A percentile compares a stretch with the other conserved stretches of the same genome.
phyloP scores from a whole-genome alignment of 92 coral and sea anemone species.

The Phenganax stokvisi region DNA sequence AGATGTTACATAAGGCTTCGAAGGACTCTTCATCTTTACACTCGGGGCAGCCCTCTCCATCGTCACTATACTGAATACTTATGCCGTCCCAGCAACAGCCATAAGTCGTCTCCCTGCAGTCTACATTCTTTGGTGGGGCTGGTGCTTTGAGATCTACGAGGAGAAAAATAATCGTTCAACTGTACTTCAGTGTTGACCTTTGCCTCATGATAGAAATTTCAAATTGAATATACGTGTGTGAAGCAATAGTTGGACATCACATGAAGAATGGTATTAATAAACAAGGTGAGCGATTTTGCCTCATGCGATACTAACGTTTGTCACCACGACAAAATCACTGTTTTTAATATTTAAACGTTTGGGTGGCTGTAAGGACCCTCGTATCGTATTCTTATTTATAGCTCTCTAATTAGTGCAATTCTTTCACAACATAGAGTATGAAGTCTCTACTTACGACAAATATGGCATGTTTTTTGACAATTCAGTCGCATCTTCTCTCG shows the following conservation, averaged over 20 bases:
- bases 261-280: neutral
- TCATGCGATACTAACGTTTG: no score
- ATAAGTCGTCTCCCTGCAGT: neutral
- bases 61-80: neutral
- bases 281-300: neutral
- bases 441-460: constrained; percentile 24
- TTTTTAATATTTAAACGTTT: no score
- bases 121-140: constrained; percentile 10
- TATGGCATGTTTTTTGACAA: constrained; percentile 16
- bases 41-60: constrained; percentile 14
- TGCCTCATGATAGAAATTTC: no score
- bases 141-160: constrained; percentile 9
- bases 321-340: neutral
- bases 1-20: constrained; percentile 4
- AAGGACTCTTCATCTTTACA: neutral
- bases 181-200: no score
- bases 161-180: neutral
- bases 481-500: neutral
- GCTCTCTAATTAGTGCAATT: no score
- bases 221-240: no score
- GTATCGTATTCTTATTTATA: no score
- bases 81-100: constrained; percentile 37
- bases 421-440: no score
- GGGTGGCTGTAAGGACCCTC: no score
- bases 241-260: no score